Evolutionary conservation across 2,113 vertebrate species (phyloP).

Genomic region (Heptranchias perlo): DNA sequence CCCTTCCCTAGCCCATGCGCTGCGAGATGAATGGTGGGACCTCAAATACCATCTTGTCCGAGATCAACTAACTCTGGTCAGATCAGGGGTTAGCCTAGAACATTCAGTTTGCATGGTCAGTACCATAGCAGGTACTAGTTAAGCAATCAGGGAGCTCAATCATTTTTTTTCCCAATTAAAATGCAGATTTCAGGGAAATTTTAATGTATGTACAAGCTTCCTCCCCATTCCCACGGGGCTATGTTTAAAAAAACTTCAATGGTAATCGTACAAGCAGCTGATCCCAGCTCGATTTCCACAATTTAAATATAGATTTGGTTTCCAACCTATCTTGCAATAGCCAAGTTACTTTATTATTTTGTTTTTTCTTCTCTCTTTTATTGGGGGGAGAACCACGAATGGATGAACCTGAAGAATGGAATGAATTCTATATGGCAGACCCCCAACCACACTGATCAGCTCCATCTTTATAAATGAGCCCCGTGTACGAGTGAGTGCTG

Average conservation of each 20-base stretch:
- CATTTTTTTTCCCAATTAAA: no score
- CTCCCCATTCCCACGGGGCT: no score
- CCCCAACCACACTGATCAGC: neutral
- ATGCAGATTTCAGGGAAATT: no score
- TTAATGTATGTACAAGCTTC: no score
- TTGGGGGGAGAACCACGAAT: neutral
- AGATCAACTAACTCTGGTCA: no score
- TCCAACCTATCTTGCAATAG: neutral
- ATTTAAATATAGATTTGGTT: neutral
- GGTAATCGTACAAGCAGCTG: neutral
- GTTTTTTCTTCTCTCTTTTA: neutral
- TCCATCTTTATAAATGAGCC: neutral
- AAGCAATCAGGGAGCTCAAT: no score
- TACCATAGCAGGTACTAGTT: no score
- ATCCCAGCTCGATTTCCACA: neutral
- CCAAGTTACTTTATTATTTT: neutral
- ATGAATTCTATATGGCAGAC: neutral
- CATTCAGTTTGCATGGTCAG: no score
- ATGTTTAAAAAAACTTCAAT: neutral
- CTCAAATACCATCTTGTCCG: no score
- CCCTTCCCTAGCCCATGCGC: no score
- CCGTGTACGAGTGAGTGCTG: neutral
- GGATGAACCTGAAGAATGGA: slow-evolving; percentile 21
- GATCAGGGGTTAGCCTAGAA: no score
- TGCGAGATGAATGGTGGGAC: no score